Percentiles rank a stretch among this genome's conserved stretches.
These are phyloP conservation scores for Gila robusta DNA, from an alignment of 2,797 vertebrate species.

Conservation along the genomic window DNA sequence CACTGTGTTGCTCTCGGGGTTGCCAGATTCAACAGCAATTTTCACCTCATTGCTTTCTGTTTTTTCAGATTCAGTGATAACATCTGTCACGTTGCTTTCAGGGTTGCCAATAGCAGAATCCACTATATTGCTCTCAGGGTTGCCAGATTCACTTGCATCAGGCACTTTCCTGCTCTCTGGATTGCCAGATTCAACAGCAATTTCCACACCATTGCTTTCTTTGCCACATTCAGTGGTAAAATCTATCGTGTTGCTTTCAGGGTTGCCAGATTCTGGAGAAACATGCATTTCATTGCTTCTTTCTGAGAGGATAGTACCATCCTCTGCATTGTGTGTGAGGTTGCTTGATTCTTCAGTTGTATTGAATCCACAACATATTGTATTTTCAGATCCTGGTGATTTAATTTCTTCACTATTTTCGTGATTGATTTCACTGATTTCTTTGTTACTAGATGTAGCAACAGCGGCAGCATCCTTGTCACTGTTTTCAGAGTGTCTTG, in stretches of 20 bases:
- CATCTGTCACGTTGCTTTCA: not conserved
- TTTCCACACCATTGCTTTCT: not conserved
- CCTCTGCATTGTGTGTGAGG: not conserved
- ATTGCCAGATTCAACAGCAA: not conserved
- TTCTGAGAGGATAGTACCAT: not conserved
- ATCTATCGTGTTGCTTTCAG: conserved; percentile 1
- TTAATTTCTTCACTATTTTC: not conserved
- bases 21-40: not conserved
- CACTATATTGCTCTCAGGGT: not conserved
- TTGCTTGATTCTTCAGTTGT: not conserved
- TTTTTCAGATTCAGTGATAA: not conserved
- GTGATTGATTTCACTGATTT: not conserved
- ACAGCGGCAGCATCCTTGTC: not conserved
- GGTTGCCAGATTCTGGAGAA: not conserved
- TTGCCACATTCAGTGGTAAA: not conserved
- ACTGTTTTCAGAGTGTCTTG: not conserved
- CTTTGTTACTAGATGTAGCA: not conserved
- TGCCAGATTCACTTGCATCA: not conserved
- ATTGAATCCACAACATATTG: not conserved
- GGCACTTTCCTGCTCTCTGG: not conserved
- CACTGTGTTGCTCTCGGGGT: not conserved
- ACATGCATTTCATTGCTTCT: not conserved
- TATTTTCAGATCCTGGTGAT: conserved; percentile 7
- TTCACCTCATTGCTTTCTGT: not conserved
- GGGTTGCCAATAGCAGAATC: not conserved